phyloP scores from a whole-genome alignment of 1,140 invertebrate genomes.

The Cotesia typhae region DNA sequence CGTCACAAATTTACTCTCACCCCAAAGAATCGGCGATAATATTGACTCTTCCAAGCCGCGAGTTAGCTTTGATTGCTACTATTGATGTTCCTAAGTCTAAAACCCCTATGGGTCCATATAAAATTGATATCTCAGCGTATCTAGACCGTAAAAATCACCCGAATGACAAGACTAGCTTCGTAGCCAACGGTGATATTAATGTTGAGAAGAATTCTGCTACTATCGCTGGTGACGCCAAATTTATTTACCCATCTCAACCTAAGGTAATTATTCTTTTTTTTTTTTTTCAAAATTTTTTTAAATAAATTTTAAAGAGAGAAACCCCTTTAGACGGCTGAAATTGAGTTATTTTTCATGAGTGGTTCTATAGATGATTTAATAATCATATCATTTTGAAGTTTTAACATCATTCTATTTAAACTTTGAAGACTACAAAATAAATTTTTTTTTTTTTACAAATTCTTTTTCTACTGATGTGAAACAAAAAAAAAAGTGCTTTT shows the following conservation, averaged over 20 bases:
- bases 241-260: constrained; percentile 72
- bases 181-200: constrained; percentile 63
- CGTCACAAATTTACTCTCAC: constrained; percentile 71
- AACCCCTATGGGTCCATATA: constrained; percentile 56
- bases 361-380: too few relatives aligned
- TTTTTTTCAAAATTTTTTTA: constrained; percentile 9
- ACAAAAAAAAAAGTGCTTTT: too few relatives aligned
- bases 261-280: constrained; percentile 63
- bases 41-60: constrained; percentile 72
- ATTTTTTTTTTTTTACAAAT: too few relatives aligned
- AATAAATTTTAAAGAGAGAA: too few relatives aligned
- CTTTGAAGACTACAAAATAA: too few relatives aligned
- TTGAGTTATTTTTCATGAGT: too few relatives aligned
- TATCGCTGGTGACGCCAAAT: constrained; percentile 68
- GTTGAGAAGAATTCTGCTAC: constrained; percentile 63
- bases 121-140: constrained; percentile 69
- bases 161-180: constrained; percentile 69
- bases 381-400: too few relatives aligned
- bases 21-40: constrained; percentile 69
- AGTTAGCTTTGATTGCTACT: constrained; percentile 69
- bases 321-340: too few relatives aligned
- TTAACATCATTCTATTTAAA: too few relatives aligned
- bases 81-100: constrained; percentile 56
- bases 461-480: too few relatives aligned
- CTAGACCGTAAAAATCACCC: constrained; percentile 76